Conservation (phyloP, 1,140 invertebrate species). For the Idris sp. region DNA sequence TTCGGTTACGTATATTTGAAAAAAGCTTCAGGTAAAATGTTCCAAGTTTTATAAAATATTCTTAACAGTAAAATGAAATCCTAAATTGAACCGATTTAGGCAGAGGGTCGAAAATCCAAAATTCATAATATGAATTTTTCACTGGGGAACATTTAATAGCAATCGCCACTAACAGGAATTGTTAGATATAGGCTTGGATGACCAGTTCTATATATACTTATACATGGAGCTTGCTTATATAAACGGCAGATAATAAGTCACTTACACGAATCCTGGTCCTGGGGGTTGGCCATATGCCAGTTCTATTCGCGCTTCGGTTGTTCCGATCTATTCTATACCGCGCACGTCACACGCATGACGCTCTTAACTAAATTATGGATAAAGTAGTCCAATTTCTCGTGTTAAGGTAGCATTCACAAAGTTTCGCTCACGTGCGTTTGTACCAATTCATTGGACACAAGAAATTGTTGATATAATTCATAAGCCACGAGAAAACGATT, state of each 20-base stretch:
- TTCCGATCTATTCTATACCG: slow-evolving; percentile 78
- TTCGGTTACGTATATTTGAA: too few species aligned
- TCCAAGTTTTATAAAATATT: too few species aligned
- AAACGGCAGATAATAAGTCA: slow-evolving; percentile 78
- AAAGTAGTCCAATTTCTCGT: slow-evolving; percentile 73
- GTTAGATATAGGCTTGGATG: slow-evolving; percentile 59
- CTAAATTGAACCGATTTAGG: too few species aligned
- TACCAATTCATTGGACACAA: slow-evolving; percentile 58
- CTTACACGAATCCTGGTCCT: slow-evolving; percentile 69
- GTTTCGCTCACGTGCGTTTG: slow-evolving; percentile 58
- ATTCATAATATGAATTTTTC: too few species aligned
- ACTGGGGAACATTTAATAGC: slow-evolving; percentile 41
- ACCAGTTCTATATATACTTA: slow-evolving; percentile 60
- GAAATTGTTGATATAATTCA: slow-evolving; percentile 58
- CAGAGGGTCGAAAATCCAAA: too few species aligned
- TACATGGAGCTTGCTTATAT: slow-evolving; percentile 66
- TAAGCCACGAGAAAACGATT: slow-evolving; percentile 30
- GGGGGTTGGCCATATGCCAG: slow-evolving; percentile 74
- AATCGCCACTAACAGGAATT: slow-evolving; percentile 56
- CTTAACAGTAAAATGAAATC: too few species aligned
- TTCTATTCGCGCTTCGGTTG: slow-evolving; percentile 78
- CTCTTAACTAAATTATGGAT: slow-evolving; percentile 78
- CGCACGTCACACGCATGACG: slow-evolving; percentile 77
- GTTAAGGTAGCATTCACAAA: slow-evolving; percentile 63
- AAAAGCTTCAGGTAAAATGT: too few species aligned